phyloP scores from a whole-genome alignment of 2,888 invertebrate species.

The Fissipunctia ypsillon region DNA sequence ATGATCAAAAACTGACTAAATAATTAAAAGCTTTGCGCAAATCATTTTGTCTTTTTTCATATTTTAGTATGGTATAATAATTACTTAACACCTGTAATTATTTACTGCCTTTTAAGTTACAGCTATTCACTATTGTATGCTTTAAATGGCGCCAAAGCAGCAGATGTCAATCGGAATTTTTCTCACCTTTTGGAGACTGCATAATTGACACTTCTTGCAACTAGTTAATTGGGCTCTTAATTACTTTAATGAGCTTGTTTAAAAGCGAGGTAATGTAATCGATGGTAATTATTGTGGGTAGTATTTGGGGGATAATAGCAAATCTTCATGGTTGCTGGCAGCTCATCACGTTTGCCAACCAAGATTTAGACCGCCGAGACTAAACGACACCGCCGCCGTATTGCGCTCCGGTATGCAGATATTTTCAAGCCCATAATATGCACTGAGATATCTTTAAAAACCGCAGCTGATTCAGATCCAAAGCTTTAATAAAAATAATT shows the following conservation, averaged over 20 bases:
- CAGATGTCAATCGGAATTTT: constrained; percentile 63
- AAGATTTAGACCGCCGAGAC: not conserved
- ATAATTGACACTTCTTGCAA: constrained; percentile 59
- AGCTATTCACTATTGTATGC: constrained; percentile 56
- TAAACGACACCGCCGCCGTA: not conserved
- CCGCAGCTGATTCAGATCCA: not conserved
- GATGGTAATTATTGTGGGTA: not conserved
- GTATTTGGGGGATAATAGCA: not conserved
- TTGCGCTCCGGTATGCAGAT: not conserved
- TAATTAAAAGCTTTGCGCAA: not conserved
- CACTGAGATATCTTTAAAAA: not conserved
- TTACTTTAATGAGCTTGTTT: constrained; percentile 35
- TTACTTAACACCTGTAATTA: constrained; percentile 57
- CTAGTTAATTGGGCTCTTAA: constrained; percentile 43
- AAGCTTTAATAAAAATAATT: not conserved
- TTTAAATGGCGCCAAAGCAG: constrained; percentile 48
- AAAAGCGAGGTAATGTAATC: constrained; percentile 15
- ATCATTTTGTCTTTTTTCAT: not conserved
- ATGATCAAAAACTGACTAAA: constrained; percentile 26
- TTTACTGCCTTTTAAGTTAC: constrained; percentile 41
- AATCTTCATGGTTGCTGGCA: not conserved
- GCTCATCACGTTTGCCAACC: too few species aligned
- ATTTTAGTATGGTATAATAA: constrained; percentile 45
- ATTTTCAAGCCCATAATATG: not conserved
- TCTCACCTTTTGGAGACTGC: constrained; percentile 55